Evolutionary conservation across 1,140 invertebrate genomes (phyloP).

Genomic region (Sogatella furcifera): DNA sequence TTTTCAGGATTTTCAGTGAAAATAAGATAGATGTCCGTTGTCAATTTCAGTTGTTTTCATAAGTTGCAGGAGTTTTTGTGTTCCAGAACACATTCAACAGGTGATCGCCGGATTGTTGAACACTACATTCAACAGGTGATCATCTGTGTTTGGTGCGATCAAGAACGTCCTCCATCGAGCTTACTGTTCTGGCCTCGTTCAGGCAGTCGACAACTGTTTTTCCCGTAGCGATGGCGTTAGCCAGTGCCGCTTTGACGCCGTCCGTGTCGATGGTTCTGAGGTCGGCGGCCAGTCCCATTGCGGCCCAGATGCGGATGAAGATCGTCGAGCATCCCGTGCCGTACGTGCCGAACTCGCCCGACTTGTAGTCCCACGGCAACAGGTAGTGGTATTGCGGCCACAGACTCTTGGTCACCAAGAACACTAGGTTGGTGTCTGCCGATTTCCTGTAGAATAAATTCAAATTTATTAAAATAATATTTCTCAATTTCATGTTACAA

Average conservation of each 20-base stretch:
- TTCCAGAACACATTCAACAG: no score
- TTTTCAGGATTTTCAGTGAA: no score
- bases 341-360: constrained; percentile 63
- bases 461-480: no score
- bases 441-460: constrained; percentile 47
- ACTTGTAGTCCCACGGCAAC: constrained; percentile 63
- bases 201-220: constrained; percentile 41
- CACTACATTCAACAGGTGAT: no score
- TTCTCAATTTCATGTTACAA: no score
- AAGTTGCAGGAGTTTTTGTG: no score
- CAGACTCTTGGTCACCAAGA: constrained; percentile 55
- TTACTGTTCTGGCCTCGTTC: constrained; percentile 29
- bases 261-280: constrained; percentile 49
- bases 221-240: constrained; percentile 38
- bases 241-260: constrained; percentile 47
- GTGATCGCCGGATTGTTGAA: no score
- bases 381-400: constrained; percentile 73
- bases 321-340: constrained; percentile 47
- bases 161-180: constrained; percentile 4
- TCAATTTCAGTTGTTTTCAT: no score
- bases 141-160: neutral
- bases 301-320: constrained; percentile 53
- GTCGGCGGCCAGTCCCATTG: constrained; percentile 45
- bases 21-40: no score
- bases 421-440: constrained; percentile 56